A percentile compares a stretch with the other conserved stretches of the same genome.
These are phyloP conservation scores for Solea senegalensis DNA, from an alignment of 2,113 vertebrate species.

Conservation along the genomic window DNA sequence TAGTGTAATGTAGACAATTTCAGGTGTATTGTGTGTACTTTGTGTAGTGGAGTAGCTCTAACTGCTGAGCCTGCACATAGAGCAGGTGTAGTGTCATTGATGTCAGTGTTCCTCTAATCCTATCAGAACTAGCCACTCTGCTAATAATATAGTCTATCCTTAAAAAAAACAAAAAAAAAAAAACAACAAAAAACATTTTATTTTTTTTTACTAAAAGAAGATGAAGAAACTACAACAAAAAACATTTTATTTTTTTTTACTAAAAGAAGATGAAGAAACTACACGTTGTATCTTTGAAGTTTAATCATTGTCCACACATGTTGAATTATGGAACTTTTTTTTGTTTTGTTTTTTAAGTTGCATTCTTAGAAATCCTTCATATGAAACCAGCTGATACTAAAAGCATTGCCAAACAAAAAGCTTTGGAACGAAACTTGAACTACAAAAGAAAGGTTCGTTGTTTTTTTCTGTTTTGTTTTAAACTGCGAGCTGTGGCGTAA, in stretches of 20 bases:
- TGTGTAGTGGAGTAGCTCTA: constrained; percentile 75
- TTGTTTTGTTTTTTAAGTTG: constrained; percentile 53
- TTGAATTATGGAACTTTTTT: constrained; percentile 65
- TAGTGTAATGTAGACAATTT: constrained; percentile 66
- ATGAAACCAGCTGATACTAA: constrained; percentile 73
- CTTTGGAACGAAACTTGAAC: constrained; percentile 83
- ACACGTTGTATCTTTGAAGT: constrained; percentile 63
- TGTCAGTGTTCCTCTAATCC: constrained; percentile 77
- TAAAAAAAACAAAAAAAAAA: constrained; percentile 48
- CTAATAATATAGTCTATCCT: constrained; percentile 76
- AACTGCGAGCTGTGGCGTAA: constrained; percentile 37
- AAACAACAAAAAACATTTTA: neutral
- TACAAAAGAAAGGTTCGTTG: constrained; percentile 64
- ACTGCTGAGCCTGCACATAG: constrained; percentile 72
- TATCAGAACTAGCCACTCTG: constrained; percentile 70
- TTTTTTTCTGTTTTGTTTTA: neutral
- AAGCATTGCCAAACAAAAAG: constrained; percentile 80
- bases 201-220: constrained; percentile 76
- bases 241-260: constrained; percentile 61
- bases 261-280: constrained; percentile 64
- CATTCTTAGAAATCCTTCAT: constrained; percentile 38
- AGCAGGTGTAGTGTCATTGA: constrained; percentile 71
- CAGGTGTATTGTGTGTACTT: constrained; percentile 64
- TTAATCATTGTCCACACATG: constrained; percentile 63
- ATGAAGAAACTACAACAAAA: constrained; percentile 31